Evolutionary conservation across 2,797 vertebrate species (phyloP), one percentile per base, ranked within the genome.

Genomic region (Sphenopsis melanotis): DNA sequence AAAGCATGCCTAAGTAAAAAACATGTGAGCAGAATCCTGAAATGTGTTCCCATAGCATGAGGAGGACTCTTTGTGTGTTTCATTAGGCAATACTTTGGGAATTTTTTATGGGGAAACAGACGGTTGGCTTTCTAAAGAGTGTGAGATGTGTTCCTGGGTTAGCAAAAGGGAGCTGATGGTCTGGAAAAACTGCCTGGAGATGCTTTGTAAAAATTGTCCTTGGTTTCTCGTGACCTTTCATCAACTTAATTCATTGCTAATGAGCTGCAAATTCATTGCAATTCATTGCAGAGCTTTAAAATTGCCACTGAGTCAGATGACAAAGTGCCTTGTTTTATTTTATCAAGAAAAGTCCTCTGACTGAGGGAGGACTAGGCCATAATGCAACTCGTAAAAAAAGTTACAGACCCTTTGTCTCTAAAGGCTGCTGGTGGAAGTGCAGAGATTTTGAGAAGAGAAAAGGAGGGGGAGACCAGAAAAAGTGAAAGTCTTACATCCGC

Each of bases 161-260:
- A 92, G 93, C 42, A 66, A 55, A 90, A 81, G 75, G 52, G 60
- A 85, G 65, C 72, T 57, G 79, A 68, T 93, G 84, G 53, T 84
- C 61, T 89, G 87, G 87, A 78, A 93, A 78, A 93, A 81, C 64
- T 71, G 89, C 72, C 34, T 85, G 79, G 75, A 92, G 94, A 92
- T 71, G 72, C 79, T 92, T 57, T 3, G 27, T 90, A 85, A 87
- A 92, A 93, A 57, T 57, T 69, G 93, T 92, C 90, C 75, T 95
- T 95, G 86, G 50, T 89, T 95, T 64, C 75, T 68, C 83, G 37
- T 92, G 88, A 90, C 93, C 83, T 94, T 94, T 92, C 78, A 93
- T 90, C 78, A 86, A 50, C 79, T 78, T 81, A 91, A 90, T 94
- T 94, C 50, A 72, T 83, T 90, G 82, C 87, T 91, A 90, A 94